phyloP scores from a whole-genome alignment of 2,888 invertebrate species.

The Epinotia nisella region DNA sequence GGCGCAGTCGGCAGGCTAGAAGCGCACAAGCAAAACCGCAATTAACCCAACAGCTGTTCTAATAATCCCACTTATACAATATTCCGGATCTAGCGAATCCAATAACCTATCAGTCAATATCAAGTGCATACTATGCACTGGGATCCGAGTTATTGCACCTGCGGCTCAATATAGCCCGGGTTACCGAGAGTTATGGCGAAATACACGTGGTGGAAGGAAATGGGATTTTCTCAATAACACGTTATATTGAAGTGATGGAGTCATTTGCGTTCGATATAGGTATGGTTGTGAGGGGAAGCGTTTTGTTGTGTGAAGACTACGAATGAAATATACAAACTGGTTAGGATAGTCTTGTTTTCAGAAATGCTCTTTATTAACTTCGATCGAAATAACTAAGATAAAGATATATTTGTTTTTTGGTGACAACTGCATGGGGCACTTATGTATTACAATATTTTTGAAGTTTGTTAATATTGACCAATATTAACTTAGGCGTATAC shows the following conservation, averaged over 20 bases:
- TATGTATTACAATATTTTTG: too few relatives aligned
- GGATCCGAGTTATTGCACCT: conserved; percentile 51
- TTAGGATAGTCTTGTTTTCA: too few relatives aligned
- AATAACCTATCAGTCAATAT: conserved; percentile 41
- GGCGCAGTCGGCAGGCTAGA: background rate
- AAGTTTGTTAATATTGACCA: too few relatives aligned
- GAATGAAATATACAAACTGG: background rate
- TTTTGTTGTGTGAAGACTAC: background rate
- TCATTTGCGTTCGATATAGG: conserved; percentile 29
- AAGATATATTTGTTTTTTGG: too few relatives aligned
- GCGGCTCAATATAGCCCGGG: conserved; percentile 47
- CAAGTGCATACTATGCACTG: conserved; percentile 34
- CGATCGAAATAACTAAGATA: too few relatives aligned
- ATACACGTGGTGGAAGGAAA: conserved; percentile 38
- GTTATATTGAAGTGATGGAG: conserved; percentile 34
- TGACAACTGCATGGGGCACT: too few relatives aligned
- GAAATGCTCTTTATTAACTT: too few relatives aligned
- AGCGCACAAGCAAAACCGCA: background rate
- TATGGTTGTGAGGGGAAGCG: conserved; percentile 1
- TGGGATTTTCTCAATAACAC: conserved; percentile 38
- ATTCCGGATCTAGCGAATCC: conserved; percentile 18
- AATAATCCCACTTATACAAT: conserved; percentile 15
- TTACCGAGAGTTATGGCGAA: conserved; percentile 41
- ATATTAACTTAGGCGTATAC: too few relatives aligned
- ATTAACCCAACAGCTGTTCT: conserved; percentile 11